Evolutionary conservation across 2,797 vertebrate species (phyloP), one percentile per base, ranked within the genome.

Genomic region (Rhinatrema bivittatum): DNA sequence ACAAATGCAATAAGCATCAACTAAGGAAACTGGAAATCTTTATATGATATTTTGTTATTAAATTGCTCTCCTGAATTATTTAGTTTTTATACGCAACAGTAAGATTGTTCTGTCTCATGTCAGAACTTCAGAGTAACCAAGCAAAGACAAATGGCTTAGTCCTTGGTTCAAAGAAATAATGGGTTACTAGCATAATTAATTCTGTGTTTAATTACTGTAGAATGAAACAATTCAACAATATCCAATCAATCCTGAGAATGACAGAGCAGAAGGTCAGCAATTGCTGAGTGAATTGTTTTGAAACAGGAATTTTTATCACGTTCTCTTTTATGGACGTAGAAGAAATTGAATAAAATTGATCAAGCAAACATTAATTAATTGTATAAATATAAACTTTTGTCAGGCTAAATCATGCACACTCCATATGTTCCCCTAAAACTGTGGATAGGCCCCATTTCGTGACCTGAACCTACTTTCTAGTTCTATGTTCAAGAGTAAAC

Each of bases 271-370:
- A 82, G 82, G 82, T 84, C 81, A 85, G 81, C 70, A 74, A 73
- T 83, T 72, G 68, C 78, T 82, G 82, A 83, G 81, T 81, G 80
- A 83, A 83, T 82, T 84, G 79, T 84, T 84, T 81, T 82, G 74
- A 82, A 80, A 83, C 70, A 79, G 65, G 75, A 83, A 84, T 84
- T 84, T 82, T 83, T 83, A 70, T 79, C 69, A 65, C 68, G 60
- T 75, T 80, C 68, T 49, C 70, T 82, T 83, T 83, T 77, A 82
- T 79, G 72, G 72, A 66, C 73, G 69, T 66, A 56, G 70, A 79
- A 74, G 74, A 78, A 82, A 84, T 79, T 79, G 80, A 75, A 81
- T 76, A 79, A 82, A 83, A 82, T 78, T 81, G 75, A 74, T 65
- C 80, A 79, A 76, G 79, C 72, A 81, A 80, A 79, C 16, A 45